These are phyloP conservation scores for Ectemnius cavifrons DNA, from an alignment of 2,888 invertebrate genomes.

Conservation along the genomic window DNA sequence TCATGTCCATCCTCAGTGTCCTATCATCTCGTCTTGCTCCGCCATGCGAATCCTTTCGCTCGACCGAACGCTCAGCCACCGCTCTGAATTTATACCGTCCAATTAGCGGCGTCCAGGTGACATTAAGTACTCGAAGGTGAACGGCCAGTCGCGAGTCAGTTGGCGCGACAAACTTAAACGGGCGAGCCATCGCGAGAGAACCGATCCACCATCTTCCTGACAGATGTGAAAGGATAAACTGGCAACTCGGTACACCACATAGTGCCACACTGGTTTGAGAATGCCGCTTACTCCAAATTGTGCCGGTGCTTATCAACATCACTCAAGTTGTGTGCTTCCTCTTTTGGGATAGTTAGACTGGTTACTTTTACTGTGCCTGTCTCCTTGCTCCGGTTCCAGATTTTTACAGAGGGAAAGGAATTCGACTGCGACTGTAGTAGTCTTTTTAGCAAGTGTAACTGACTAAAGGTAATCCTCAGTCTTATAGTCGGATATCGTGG, in stretches of 20 bases:
- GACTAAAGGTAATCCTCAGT: conserved; percentile 65
- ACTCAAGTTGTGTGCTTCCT: too few species aligned
- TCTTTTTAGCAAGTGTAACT: conserved; percentile 48
- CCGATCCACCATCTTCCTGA: conserved; percentile 56
- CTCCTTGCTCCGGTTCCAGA: too few species aligned
- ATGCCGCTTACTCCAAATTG: too few species aligned
- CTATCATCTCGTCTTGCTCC: not conserved
- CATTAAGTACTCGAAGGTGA: conserved; percentile 62
- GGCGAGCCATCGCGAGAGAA: conserved; percentile 39
- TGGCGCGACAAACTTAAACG: conserved; percentile 72
- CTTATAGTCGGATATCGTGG: conserved; percentile 22
- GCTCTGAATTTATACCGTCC: conserved; percentile 69
- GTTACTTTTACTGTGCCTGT: too few species aligned
- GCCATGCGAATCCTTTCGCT: too few species aligned
- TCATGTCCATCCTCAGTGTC: not conserved
- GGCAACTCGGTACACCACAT: too few species aligned
- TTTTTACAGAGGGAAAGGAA: too few species aligned
- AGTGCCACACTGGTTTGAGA: too few species aligned
- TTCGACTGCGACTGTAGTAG: too few species aligned
- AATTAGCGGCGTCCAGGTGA: conserved; percentile 68
- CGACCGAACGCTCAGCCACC: not conserved
- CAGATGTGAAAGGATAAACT: too few species aligned
- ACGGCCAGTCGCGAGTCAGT: conserved; percentile 49
- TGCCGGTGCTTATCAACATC: too few species aligned
- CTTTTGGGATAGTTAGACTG: too few species aligned